Evolutionary conservation across 2,797 vertebrate genomes (phyloP).

Genomic region (Presbytis comata): DNA sequence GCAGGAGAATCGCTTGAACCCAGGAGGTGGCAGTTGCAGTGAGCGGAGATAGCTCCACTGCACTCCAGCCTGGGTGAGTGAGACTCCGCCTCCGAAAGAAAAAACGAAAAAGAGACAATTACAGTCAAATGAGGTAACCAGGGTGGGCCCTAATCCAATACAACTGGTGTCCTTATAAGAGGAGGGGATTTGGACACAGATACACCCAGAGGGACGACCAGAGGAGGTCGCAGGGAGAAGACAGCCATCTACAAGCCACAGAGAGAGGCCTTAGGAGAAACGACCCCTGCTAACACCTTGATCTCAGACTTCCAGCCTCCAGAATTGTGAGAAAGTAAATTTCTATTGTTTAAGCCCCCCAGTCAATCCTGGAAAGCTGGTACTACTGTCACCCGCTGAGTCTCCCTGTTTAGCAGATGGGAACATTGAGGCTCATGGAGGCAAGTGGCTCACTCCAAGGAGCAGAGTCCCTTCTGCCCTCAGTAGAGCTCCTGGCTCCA

Average conservation of each 20-base stretch:
- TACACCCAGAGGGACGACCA: not conserved
- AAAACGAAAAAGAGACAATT: not conserved
- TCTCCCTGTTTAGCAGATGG: not conserved
- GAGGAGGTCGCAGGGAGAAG: not conserved
- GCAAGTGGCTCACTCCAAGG: not conserved
- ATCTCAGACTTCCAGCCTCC: not conserved
- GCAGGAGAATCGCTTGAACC: not conserved
- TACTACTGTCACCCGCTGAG: not conserved
- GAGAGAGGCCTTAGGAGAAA: not conserved
- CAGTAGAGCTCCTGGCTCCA: too few species aligned
- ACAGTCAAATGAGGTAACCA: not conserved
- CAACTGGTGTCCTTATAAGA: not conserved
- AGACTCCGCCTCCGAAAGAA: not conserved
- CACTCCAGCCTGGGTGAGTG: not conserved
- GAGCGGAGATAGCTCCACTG: not conserved
- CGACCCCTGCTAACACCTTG: rapidly evolving
- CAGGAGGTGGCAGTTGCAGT: not conserved
- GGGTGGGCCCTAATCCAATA: not conserved
- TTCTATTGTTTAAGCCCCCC: not conserved
- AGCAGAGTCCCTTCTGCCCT: not conserved
- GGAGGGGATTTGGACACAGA: not conserved
- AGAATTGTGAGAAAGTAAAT: not conserved
- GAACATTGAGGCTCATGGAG: not conserved
- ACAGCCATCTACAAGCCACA: rapidly evolving
- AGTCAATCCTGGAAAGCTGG: not conserved